phyloP scores from a whole-genome alignment of 2,888 invertebrate genomes.

The Orthosia gothica region DNA sequence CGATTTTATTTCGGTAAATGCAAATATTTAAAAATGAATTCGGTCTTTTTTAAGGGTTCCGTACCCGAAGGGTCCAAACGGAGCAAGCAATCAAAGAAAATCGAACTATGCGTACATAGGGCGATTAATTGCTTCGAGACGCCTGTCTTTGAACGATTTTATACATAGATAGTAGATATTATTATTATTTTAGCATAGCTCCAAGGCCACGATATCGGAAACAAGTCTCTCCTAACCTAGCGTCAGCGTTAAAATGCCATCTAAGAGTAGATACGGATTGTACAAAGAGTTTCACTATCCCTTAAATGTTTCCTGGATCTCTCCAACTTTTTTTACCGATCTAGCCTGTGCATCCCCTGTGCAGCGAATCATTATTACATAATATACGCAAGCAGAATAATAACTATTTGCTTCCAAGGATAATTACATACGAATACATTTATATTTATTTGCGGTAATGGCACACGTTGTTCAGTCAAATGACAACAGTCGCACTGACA shows the following conservation, averaged over 20 bases:
- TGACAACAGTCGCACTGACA: constrained; percentile 4
- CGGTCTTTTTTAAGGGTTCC: too few relatives aligned
- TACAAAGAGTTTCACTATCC: background rate
- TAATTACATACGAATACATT: constrained; percentile 19
- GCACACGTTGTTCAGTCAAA: constrained; percentile 17
- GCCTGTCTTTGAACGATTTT: too few relatives aligned
- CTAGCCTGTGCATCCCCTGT: background rate
- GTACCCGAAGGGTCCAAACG: too few relatives aligned
- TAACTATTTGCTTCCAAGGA: background rate
- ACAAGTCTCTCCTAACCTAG: too few relatives aligned
- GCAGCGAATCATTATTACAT: constrained; percentile 3
- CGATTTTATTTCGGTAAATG: too few relatives aligned
- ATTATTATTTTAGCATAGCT: too few relatives aligned
- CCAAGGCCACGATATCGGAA: too few relatives aligned
- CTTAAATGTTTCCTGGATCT: background rate
- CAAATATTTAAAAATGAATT: too few relatives aligned
- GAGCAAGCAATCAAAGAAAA: too few relatives aligned
- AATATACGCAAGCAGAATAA: background rate
- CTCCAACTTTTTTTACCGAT: background rate
- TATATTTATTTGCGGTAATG: background rate
- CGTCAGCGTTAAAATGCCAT: background rate
- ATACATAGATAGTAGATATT: too few relatives aligned
- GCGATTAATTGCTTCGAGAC: too few relatives aligned
- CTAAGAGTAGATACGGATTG: background rate
- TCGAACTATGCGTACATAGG: too few relatives aligned